Evolutionary conservation across 2,888 invertebrate genomes (phyloP).

Genomic region (Hesperia comma): DNA sequence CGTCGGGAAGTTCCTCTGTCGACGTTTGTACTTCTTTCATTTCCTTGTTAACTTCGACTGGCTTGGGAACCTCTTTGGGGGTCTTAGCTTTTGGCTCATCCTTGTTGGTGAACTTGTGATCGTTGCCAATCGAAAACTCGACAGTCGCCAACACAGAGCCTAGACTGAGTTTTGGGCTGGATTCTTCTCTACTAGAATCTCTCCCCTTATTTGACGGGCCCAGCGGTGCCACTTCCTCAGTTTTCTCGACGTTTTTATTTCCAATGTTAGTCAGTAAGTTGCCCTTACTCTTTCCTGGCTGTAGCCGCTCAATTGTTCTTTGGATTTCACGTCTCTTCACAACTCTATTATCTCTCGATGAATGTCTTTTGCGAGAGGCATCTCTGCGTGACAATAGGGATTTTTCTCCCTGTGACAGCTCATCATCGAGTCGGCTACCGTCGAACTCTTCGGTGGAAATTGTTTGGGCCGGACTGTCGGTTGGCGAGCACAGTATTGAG

Average conservation of each 20-base stretch:
- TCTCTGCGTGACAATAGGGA: conserved; percentile 67
- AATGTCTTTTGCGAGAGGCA: conserved; percentile 74
- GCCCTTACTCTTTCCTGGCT: conserved; percentile 94
- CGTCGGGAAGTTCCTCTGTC: conserved; percentile 49
- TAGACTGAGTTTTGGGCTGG: conserved; percentile 91
- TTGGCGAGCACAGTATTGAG: conserved; percentile 90
- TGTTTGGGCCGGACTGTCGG: conserved; percentile 89
- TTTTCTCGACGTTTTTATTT: conserved; percentile 82
- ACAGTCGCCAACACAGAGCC: conserved; percentile 92
- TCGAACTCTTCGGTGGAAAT: conserved; percentile 85
- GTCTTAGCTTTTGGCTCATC: conserved; percentile 40
- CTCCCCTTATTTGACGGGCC: conserved; percentile 83
- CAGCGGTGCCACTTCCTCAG: conserved; percentile 83
- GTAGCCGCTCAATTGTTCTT: conserved; percentile 92
- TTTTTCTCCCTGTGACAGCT: conserved; percentile 68
- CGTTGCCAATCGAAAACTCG: conserved; percentile 86
- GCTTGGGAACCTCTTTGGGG: conserved; percentile 1
- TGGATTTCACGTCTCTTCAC: conserved; percentile 88
- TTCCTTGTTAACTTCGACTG: conserved; percentile 4
- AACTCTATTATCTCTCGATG: conserved; percentile 71
- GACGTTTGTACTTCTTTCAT: conserved; percentile 48
- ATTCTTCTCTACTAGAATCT: conserved; percentile 86
- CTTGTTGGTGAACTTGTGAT: conserved; percentile 84
- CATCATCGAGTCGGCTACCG: conserved; percentile 74
- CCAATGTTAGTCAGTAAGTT: conserved; percentile 89